These are phyloP conservation scores for Antechinus stuartii DNA, from an alignment of 2,113 vertebrate species.

Conservation along the genomic window DNA sequence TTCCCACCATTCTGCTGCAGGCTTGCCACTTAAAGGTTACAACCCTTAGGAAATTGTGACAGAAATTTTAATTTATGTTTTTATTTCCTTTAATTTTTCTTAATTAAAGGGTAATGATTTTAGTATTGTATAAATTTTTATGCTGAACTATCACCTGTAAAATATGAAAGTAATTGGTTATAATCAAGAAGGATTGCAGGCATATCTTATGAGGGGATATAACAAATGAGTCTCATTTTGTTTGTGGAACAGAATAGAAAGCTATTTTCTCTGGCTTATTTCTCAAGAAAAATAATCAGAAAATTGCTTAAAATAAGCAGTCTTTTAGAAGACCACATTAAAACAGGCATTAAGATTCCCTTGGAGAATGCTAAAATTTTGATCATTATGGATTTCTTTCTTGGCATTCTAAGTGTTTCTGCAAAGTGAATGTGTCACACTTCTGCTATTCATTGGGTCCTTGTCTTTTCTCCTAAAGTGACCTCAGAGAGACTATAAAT, in stretches of 20 bases:
- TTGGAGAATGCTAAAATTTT: neutral
- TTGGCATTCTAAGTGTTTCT: neutral
- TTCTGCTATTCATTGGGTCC: neutral
- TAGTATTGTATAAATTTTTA: neutral
- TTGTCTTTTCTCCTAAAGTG: neutral
- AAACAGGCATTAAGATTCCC: neutral
- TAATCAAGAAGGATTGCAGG: conserved; percentile 1
- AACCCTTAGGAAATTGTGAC: neutral
- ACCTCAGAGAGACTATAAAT: neutral
- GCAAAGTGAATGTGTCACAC: neutral
- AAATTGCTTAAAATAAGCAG: neutral
- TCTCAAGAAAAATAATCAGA: neutral
- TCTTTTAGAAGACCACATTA: neutral
- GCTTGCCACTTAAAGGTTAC: neutral
- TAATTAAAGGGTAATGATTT: conserved; percentile 4
- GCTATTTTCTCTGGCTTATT: neutral
- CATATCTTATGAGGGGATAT: neutral
- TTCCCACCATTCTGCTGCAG: neutral
- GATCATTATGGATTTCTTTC: neutral
- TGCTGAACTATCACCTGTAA: neutral
- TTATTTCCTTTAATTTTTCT: conserved; percentile 1
- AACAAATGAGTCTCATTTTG: conserved; percentile 7
- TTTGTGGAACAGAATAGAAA: neutral
- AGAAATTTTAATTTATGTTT: conserved; percentile 2
- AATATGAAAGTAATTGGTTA: neutral